phyloP scores from a whole-genome alignment of 2,113 vertebrate species.

The Cathartes aura region DNA sequence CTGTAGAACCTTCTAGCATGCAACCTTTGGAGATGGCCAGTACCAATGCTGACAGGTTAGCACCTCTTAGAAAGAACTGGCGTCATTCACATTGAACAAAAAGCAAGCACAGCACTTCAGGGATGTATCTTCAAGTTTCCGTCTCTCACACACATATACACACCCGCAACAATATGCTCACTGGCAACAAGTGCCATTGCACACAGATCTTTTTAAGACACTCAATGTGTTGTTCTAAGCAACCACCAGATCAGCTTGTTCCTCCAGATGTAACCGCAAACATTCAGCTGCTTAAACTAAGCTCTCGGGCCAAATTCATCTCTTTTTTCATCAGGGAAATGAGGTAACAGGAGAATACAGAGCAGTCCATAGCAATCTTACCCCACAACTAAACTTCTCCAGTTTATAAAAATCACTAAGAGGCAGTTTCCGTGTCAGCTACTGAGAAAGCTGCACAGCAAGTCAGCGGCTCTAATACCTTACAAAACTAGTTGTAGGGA shows the following conservation, averaged over 20 bases:
- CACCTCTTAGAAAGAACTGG: not conserved
- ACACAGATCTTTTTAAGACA: not conserved
- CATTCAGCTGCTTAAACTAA: not conserved
- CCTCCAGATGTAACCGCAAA: conserved; percentile 25
- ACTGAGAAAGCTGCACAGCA: not conserved
- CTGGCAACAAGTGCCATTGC: not conserved
- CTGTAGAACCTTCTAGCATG: not conserved
- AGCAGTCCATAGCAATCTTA: not conserved
- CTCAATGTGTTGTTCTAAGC: conserved; percentile 16
- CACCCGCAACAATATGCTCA: not conserved
- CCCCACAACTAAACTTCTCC: not conserved
- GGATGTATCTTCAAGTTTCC: not conserved
- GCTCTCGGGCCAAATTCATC: not conserved
- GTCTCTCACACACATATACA: not conserved
- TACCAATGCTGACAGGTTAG: not conserved
- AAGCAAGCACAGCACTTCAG: not conserved
- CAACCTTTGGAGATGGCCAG: not conserved
- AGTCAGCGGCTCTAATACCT: not conserved
- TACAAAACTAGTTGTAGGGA: not conserved
- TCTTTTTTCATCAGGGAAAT: not conserved
- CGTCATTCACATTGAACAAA: not conserved
- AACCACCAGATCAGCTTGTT: conserved; percentile 34
- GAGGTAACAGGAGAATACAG: not conserved
- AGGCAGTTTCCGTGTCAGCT: not conserved
- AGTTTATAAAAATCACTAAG: not conserved